These are phyloP conservation scores for Alsophila aescularia DNA, from an alignment of 2,888 invertebrate species.

Conservation along the genomic window DNA sequence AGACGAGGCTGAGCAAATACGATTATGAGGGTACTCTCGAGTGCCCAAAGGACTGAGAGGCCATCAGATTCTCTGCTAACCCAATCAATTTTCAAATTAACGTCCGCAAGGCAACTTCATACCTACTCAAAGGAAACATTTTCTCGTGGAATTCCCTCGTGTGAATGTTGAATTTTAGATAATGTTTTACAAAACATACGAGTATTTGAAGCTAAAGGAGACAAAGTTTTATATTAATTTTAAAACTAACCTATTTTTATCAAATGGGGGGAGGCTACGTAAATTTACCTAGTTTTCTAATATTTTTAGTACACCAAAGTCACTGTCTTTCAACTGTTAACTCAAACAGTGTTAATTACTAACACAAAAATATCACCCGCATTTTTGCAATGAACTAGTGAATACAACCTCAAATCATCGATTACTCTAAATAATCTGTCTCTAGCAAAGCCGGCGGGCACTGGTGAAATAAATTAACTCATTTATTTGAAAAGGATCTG, in stretches of 20 bases:
- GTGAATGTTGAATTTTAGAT: not conserved
- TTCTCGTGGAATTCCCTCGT: not conserved
- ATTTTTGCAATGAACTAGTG: too few relatives aligned
- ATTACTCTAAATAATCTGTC: not conserved
- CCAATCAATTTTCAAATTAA: constrained; percentile 22
- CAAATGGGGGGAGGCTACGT: too few relatives aligned
- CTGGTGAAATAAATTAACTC: not conserved
- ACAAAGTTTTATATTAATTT: too few relatives aligned
- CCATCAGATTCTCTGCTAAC: constrained; percentile 13
- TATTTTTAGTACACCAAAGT: too few relatives aligned
- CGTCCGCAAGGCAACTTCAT: constrained; percentile 4
- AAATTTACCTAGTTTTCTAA: too few relatives aligned
- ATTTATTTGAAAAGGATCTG: not conserved
- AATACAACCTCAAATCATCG: too few relatives aligned
- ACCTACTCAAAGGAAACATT: not conserved
- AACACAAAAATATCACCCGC: too few relatives aligned
- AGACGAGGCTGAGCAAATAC: constrained; percentile 13
- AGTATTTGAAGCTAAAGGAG: too few relatives aligned
- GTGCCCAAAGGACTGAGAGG: not conserved
- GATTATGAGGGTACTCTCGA: constrained; percentile 18
- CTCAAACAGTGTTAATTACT: too few relatives aligned
- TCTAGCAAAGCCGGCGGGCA: not conserved
- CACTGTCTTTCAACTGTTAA: too few relatives aligned
- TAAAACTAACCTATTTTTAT: too few relatives aligned
- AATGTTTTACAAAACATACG: too few relatives aligned